A percentile compares a stretch with the other conserved stretches of the same genome.
Evolutionary conservation across 2,888 invertebrate genomes (phyloP).

Genomic region (Troides aeacus): DNA sequence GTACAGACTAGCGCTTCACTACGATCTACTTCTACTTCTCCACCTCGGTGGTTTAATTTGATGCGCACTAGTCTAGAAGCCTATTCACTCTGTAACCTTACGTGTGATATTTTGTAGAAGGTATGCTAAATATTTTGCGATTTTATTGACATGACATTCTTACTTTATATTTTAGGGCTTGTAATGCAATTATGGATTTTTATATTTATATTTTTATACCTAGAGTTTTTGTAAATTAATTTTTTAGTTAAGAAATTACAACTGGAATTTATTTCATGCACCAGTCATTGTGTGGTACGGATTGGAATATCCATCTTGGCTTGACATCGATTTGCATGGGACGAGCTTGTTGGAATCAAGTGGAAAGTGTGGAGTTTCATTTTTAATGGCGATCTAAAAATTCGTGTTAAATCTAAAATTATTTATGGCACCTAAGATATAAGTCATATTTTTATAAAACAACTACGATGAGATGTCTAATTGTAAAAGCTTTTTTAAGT

Average conservation of each 20-base stretch:
- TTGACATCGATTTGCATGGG: conserved; percentile 33
- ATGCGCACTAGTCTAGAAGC: no score
- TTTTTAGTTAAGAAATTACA: conserved; percentile 65
- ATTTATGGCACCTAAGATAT: conserved; percentile 52
- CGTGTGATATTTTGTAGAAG: conserved; percentile 76
- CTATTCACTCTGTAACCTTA: conserved; percentile 47
- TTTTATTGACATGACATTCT: conserved; percentile 57
- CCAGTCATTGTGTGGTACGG: conserved; percentile 50
- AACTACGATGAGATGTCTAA: conserved; percentile 55
- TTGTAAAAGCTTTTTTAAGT: conserved; percentile 60
- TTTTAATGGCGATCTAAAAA: conserved; percentile 54
- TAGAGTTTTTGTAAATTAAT: conserved; percentile 71
- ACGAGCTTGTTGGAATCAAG: conserved; percentile 48
- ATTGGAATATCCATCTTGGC: conserved; percentile 5
- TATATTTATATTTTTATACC: conserved; percentile 74
- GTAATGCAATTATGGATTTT: conserved; percentile 54
- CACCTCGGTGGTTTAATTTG: no score
- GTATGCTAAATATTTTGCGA: conserved; percentile 66
- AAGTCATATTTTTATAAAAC: conserved; percentile 72
- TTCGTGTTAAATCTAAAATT: conserved; percentile 46
- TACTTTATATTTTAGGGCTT: conserved; percentile 55
- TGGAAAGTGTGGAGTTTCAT: conserved; percentile 45
- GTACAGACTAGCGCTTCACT: no score
- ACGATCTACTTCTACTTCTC: no score
- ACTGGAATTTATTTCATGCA: conserved; percentile 47